A percentile compares a stretch with the other conserved stretches of the same genome.
These are phyloP conservation scores for Ambastaia sidthimunki DNA, from an alignment of 2,797 vertebrate genomes.

Conservation along the genomic window DNA sequence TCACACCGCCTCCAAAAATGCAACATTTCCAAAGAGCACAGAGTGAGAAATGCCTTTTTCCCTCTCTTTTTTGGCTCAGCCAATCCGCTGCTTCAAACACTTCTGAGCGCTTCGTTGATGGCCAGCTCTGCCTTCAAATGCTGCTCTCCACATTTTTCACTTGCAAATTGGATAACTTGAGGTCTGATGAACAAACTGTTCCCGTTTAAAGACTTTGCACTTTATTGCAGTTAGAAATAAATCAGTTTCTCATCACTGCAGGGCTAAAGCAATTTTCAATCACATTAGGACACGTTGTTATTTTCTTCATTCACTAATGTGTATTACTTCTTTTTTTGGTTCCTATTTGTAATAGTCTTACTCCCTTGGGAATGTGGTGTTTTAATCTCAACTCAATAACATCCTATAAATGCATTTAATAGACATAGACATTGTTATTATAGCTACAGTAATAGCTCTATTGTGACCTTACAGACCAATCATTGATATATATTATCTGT, in stretches of 20 bases:
- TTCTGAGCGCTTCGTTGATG: conserved; percentile 41
- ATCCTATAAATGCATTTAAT: conserved; percentile 10
- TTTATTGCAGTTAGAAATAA: conserved; percentile 36
- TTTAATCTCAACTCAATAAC: conserved; percentile 23
- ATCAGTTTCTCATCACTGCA: conserved; percentile 41
- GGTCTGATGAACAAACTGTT: conserved; percentile 48
- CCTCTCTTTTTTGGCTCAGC: background rate
- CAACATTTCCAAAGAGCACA: conserved; percentile 64
- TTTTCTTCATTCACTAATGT: conserved; percentile 23
- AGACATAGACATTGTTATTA: background rate
- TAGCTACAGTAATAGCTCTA: background rate
- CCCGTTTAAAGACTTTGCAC: conserved; percentile 43
- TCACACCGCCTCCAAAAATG: conserved; percentile 60
- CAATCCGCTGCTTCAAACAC: conserved; percentile 5
- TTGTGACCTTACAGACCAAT: background rate
- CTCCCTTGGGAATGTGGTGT: conserved; percentile 1
- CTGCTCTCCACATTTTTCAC: conserved; percentile 28
- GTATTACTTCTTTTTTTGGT: conserved; percentile 3
- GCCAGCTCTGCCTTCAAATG: conserved; percentile 50
- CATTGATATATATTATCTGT: background rate
- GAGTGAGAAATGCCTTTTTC: conserved; percentile 59
- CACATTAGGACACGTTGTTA: conserved; percentile 26
- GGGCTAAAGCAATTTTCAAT: conserved; percentile 47
- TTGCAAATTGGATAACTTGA: conserved; percentile 53
- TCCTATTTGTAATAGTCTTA: conserved; percentile 10